Conservation (phyloP, 2,113 vertebrate genomes). For the Budorcas taxicolor region DNA sequence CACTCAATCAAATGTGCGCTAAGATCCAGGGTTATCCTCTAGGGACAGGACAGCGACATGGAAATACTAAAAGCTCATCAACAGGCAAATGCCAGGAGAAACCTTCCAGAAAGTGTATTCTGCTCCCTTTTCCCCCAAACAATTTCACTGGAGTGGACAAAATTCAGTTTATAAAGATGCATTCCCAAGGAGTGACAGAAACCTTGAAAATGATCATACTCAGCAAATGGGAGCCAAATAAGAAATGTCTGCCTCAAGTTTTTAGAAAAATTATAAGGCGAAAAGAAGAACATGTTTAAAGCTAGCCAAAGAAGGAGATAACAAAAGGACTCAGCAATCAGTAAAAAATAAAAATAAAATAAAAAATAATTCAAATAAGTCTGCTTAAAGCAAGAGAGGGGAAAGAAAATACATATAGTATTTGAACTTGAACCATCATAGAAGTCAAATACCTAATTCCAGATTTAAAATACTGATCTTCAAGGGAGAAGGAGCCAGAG, state of each 20-base stretch:
- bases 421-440: slow-evolving; percentile 6
- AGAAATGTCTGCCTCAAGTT: not conserved
- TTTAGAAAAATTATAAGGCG: not conserved
- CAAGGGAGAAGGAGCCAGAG: not conserved
- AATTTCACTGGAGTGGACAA: not conserved
- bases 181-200: not conserved
- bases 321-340: not conserved
- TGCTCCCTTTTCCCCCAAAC: slow-evolving; percentile 1
- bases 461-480: not conserved
- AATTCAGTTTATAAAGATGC: slow-evolving; percentile 14
- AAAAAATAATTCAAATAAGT: not conserved
- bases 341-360: not conserved
- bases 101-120: not conserved
- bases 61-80: slow-evolving; percentile 49
- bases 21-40: slow-evolving; percentile 15
- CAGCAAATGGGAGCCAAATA: not conserved
- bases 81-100: not conserved
- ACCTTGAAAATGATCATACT: not conserved
- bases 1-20: not conserved
- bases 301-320: not conserved
- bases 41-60: not conserved
- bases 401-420: not conserved
- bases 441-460: not conserved
- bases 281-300: not conserved
- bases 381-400: not conserved